Evolutionary conservation across 2,888 invertebrate genomes (phyloP), one percentile per base, ranked within the genome.

Genomic region (Petrophora chlorosata): DNA sequence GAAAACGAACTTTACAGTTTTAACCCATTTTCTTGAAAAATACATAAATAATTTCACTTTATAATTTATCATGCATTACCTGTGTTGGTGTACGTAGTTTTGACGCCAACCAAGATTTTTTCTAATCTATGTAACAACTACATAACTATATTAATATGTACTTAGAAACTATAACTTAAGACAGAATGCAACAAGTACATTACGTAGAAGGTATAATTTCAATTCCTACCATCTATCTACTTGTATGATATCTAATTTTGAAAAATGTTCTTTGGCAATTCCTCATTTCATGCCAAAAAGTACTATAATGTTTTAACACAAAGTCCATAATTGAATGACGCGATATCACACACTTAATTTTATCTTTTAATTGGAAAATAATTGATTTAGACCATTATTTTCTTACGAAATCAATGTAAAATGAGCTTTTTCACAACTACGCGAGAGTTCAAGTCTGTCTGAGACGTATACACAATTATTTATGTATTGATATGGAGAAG

Each of bases 281-380:
- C 35, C 23, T 39, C 10, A 43, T 49, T 46, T 42, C 34, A 52
- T 22, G 52, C 49, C 46, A 52, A 54, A 52, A 38, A 13, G 28
- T 15, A 44, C 44, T 41, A 28, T 23, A 23, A 8, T 19, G 26
- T 23, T 49, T 10, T 4, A 13, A 5, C 38, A 51, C 38, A 53
- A 30, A 25, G 53, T 51, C 26, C 22, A 33, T 50, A 53, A 56
- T 59, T 50, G 57, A 48, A 50, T 40, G 40, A 40, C 28, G 26
- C 17, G 29, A 36, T 42, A 51, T 48, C 52, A 42, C 36, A 35
- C 42, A 52, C 52, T 54, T 51, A 59, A 42, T 53, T 45, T 55
- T 53, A 59, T 56, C 59, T 56, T 53, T 67, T 79, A 73, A 80
- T 80, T 77, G 73, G 66, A 78, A 78, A 78, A 73, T 79, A 80